Percentiles rank a stretch among this genome's conserved stretches.
Conservation (phyloP, 1,140 invertebrate genomes). For the Venturia canescens region DNA sequence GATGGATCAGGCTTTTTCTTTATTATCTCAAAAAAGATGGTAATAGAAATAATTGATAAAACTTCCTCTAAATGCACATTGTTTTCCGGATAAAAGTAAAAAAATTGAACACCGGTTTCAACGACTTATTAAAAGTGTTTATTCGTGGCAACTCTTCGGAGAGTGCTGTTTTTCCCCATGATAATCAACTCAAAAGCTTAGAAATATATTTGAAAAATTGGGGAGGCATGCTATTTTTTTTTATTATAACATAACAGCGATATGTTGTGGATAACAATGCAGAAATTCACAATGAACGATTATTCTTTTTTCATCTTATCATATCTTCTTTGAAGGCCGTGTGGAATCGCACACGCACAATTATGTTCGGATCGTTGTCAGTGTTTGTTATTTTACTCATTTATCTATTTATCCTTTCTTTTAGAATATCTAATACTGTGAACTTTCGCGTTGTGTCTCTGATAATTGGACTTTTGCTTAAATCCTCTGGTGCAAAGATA, state of each 20-base stretch:
- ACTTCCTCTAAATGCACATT: too few relatives aligned
- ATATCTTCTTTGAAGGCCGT: constrained; percentile 19
- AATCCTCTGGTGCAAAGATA: constrained; percentile 70
- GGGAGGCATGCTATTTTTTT: too few relatives aligned
- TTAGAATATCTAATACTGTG: constrained; percentile 57
- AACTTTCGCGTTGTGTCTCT: constrained; percentile 67
- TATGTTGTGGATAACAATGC: not conserved
- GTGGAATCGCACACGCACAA: not conserved
- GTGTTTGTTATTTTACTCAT: constrained; percentile 32
- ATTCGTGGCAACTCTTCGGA: not conserved
- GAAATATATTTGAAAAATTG: too few relatives aligned
- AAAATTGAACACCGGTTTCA: constrained; percentile 17
- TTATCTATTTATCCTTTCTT: constrained; percentile 34
- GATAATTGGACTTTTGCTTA: constrained; percentile 72
- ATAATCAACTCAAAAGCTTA: too few relatives aligned
- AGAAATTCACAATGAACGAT: not conserved
- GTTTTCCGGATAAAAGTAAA: too few relatives aligned
- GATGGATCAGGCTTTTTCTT: not conserved
- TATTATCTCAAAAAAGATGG: too few relatives aligned
- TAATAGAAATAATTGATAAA: too few relatives aligned
- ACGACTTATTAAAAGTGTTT: constrained; percentile 17
- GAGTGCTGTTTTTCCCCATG: not conserved
- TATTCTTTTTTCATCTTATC: constrained; percentile 7
- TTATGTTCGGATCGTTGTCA: not conserved
- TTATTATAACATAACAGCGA: too few relatives aligned